These are phyloP conservation scores for Vanessa tameamea DNA, from an alignment of 1,140 invertebrate species.

Conservation along the genomic window DNA sequence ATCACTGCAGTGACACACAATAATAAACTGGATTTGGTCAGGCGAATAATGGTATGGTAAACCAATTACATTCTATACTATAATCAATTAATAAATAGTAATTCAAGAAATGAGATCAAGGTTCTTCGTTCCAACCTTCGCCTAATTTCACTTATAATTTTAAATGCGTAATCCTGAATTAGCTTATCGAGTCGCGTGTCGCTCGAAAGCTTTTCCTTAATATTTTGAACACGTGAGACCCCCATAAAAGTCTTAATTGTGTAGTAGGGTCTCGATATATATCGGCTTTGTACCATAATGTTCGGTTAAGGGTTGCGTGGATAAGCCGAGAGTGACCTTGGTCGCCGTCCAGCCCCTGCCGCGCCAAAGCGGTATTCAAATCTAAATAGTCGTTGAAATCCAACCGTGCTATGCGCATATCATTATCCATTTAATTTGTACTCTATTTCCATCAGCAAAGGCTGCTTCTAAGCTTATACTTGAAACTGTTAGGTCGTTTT, in stretches of 20 bases:
- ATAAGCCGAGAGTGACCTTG: slow-evolving; percentile 72
- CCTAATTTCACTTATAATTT: slow-evolving; percentile 56
- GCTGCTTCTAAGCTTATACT: slow-evolving; percentile 37
- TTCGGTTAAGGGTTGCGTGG: slow-evolving; percentile 68
- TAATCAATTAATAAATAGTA: slow-evolving; percentile 16
- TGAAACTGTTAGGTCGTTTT: slow-evolving; percentile 39
- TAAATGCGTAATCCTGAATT: slow-evolving; percentile 64
- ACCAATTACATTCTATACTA: neutral
- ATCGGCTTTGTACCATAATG: slow-evolving; percentile 52
- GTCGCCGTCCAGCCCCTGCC: slow-evolving; percentile 47
- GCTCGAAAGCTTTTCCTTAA: slow-evolving; percentile 43
- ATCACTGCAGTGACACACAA: neutral
- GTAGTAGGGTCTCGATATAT: slow-evolving; percentile 53
- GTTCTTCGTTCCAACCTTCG: slow-evolving; percentile 51
- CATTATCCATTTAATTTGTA: slow-evolving; percentile 38
- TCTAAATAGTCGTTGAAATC: slow-evolving; percentile 64
- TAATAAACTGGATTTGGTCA: neutral
- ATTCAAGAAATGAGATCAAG: slow-evolving; percentile 47
- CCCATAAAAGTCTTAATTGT: slow-evolving; percentile 64
- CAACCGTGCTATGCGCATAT: slow-evolving; percentile 60
- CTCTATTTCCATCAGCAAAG: slow-evolving; percentile 47
- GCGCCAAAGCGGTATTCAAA: slow-evolving; percentile 62
- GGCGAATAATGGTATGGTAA: neutral
- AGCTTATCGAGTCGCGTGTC: slow-evolving; percentile 58
- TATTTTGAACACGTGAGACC: slow-evolving; percentile 63